A percentile compares a stretch with the other conserved stretches of the same genome.
Evolutionary conservation across 2,113 vertebrate genomes (phyloP).

Genomic region (Passer domesticus): DNA sequence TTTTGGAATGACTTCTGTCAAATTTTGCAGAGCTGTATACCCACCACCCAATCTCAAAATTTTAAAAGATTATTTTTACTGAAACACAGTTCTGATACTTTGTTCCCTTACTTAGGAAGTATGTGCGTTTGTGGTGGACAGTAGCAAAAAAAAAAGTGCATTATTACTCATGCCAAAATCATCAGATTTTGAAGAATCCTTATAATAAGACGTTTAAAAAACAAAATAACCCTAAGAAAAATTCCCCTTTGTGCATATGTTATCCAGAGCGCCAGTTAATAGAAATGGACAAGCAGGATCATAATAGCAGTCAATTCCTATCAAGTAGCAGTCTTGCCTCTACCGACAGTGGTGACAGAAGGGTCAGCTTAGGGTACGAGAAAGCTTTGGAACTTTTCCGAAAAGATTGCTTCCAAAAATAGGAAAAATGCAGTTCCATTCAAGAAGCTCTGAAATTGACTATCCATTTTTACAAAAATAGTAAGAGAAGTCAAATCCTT

Average conservation of each 20-base stretch:
- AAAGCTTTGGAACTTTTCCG: background rate
- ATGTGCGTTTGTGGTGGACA: background rate
- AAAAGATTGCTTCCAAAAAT: background rate
- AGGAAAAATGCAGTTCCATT: background rate
- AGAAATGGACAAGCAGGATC: background rate
- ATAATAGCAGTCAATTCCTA: background rate
- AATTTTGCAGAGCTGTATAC: background rate
- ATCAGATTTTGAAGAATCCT: background rate
- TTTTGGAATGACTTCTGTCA: background rate
- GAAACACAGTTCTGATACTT: background rate
- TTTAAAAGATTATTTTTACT: background rate
- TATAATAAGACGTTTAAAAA: background rate
- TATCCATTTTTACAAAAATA: background rate
- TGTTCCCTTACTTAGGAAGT: background rate
- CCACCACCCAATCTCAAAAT: rapidly evolving
- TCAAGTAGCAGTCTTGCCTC: background rate
- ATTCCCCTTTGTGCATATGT: background rate
- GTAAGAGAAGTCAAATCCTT: background rate
- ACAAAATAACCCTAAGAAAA: background rate
- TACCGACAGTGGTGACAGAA: background rate
- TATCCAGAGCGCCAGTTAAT: background rate
- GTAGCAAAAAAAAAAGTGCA: background rate
- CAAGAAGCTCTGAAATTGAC: background rate
- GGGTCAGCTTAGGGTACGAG: background rate
- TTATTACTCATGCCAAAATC: background rate